Evolutionary conservation across 1,140 invertebrate species (phyloP).

Genomic region (Drosophila insularis): DNA sequence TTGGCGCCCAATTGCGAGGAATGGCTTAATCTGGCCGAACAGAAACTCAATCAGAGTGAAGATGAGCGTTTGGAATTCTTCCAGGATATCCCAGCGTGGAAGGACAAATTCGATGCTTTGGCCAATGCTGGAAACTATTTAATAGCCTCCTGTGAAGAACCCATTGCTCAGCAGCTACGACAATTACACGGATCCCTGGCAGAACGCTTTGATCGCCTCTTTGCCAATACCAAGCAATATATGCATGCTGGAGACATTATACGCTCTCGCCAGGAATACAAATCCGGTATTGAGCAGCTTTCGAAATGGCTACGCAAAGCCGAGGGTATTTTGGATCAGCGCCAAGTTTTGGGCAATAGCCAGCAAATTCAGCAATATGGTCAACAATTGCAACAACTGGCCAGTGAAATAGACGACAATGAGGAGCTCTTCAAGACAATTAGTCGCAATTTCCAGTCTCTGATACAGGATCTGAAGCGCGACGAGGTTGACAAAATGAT

Average conservation of each 20-base stretch:
- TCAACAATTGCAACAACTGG: conserved; percentile 90
- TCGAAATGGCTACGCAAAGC: conserved; percentile 91
- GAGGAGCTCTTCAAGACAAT: conserved; percentile 95
- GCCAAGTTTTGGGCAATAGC: conserved; percentile 88
- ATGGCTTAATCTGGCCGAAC: conserved; percentile 92
- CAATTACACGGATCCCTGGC: conserved; percentile 89
- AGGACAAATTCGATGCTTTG: conserved; percentile 92
- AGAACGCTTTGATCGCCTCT: conserved; percentile 91
- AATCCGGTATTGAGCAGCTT: conserved; percentile 88
- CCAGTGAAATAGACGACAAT: conserved; percentile 91
- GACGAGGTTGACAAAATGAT: conserved; percentile 96
- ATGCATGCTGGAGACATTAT: conserved; percentile 94
- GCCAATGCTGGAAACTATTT: conserved; percentile 94
- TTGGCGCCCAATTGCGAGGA: conserved; percentile 88
- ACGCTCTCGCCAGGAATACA: conserved; percentile 91
- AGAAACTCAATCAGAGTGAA: conserved; percentile 89
- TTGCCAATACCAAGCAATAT: conserved; percentile 91
- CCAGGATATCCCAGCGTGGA: conserved; percentile 94
- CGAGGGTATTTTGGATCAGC: conserved; percentile 86
- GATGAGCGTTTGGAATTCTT: conserved; percentile 95
- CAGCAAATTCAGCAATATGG: conserved; percentile 91
- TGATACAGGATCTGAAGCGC: conserved; percentile 94
- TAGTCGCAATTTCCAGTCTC: conserved; percentile 93
- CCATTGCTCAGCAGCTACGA: conserved; percentile 89
- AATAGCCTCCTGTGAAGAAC: conserved; percentile 92